These are phyloP conservation scores for Leptobrachium leishanense DNA, from an alignment of 2,113 vertebrate species.

Conservation along the genomic window DNA sequence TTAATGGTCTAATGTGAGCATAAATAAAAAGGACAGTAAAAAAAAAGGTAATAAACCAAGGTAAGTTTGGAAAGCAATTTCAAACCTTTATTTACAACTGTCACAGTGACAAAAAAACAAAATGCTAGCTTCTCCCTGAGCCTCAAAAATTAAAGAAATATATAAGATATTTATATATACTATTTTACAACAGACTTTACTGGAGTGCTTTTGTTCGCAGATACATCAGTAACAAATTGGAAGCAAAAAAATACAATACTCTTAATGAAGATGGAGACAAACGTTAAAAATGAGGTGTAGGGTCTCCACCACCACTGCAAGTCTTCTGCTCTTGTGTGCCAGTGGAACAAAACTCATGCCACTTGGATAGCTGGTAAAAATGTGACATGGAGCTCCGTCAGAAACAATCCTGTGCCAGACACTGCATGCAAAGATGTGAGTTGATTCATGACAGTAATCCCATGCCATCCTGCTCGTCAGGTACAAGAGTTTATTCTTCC, in stretches of 20 bases:
- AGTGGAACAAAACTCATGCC: background rate
- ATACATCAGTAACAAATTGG: conserved; percentile 70
- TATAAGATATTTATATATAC: conserved; percentile 67
- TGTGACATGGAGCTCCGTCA: no score
- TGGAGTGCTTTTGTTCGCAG: conserved; percentile 73
- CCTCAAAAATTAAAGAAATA: conserved; percentile 82
- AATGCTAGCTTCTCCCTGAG: conserved; percentile 82
- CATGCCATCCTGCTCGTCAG: no score
- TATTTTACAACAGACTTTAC: conserved; percentile 77
- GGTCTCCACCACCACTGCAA: background rate
- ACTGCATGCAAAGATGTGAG: no score
- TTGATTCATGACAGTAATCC: no score
- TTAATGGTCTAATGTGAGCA: no score
- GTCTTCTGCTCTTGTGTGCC: background rate
- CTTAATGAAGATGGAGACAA: conserved; percentile 53
- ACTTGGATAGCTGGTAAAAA: no score
- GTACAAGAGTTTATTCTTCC: no score
- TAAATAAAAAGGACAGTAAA: no score
- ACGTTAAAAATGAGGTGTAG: conserved; percentile 24
- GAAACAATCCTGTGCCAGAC: no score
- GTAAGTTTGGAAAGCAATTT: conserved; percentile 76
- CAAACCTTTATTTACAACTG: conserved; percentile 85
- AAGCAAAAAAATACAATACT: conserved; percentile 68
- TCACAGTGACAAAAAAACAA: conserved; percentile 79
- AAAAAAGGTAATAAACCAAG: no score